phyloP scores from a whole-genome alignment of 92 coral and sea anemone genomes.

The Meandrina meandrites region DNA sequence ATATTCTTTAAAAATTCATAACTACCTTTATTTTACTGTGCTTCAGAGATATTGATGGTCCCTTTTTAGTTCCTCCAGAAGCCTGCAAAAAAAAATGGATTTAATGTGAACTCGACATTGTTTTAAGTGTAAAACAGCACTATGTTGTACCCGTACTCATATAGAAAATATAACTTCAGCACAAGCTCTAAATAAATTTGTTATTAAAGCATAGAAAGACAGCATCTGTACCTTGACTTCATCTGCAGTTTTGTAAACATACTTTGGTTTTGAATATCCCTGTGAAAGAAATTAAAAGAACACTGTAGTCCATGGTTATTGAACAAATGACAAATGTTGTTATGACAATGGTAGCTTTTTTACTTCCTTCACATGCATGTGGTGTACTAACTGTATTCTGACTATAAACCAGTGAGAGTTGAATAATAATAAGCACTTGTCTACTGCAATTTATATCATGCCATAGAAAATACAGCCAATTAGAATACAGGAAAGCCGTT shows the following conservation, averaged over 20 bases:
- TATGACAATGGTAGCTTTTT: background rate
- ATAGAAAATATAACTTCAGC: too few relatives aligned
- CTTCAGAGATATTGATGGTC: constrained; percentile 80
- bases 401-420: too few relatives aligned
- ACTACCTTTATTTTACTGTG: constrained; percentile 89
- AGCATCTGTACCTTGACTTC: constrained; percentile 81
- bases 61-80: constrained; percentile 70
- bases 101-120: too few relatives aligned
- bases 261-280: constrained; percentile 68
- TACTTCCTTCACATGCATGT: background rate
- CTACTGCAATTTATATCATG: too few relatives aligned
- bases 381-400: background rate
- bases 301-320: background rate
- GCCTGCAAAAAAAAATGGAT: constrained; percentile 46
- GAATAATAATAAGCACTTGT: too few relatives aligned
- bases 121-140: too few relatives aligned
- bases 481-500: too few relatives aligned
- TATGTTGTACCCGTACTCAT: too few relatives aligned
- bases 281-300: background rate
- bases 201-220: background rate
- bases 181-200: background rate
- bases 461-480: too few relatives aligned
- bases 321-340: background rate
- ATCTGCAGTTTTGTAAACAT: constrained; percentile 97
- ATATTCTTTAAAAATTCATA: background rate